Evolutionary conservation across 2,797 vertebrate species (phyloP).

Genomic region (Gymnopithys bicolor): DNA sequence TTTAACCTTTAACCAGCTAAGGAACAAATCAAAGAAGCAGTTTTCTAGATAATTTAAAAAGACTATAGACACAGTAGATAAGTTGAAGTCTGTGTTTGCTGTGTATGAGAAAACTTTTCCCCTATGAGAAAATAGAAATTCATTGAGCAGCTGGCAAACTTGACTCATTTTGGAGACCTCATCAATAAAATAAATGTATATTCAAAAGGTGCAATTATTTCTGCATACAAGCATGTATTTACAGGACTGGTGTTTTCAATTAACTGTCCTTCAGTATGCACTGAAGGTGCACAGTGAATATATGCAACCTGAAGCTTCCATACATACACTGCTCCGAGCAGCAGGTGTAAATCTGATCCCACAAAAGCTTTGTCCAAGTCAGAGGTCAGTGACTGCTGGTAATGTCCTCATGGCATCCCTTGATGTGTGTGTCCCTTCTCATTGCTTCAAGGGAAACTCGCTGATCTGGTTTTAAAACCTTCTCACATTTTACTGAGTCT

Average conservation of each 20-base stretch:
- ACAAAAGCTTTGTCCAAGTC: neutral
- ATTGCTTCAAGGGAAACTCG: neutral
- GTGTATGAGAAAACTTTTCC: neutral
- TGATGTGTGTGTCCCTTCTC: neutral
- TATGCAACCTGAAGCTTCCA: neutral
- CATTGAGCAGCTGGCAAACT: neutral
- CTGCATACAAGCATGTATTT: neutral
- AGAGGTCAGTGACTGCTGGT: neutral
- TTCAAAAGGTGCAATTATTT: neutral
- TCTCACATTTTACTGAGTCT: neutral
- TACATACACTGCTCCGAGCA: neutral
- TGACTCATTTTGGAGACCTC: neutral
- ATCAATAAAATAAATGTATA: neutral
- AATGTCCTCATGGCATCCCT: neutral
- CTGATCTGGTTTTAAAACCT: neutral
- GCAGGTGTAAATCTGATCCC: neutral
- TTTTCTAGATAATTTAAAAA: conserved; percentile 40
- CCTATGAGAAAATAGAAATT: neutral
- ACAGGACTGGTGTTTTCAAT: neutral
- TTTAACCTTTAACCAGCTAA: conserved; percentile 63
- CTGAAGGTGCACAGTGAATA: neutral
- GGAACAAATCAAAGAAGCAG: conserved; percentile 48
- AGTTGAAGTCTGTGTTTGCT: conserved; percentile 34
- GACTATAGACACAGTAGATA: conserved; percentile 33
- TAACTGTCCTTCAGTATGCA: neutral